Evolutionary conservation across 2,888 invertebrate species (phyloP).

Genomic region (Margaritifera margaritifera): DNA sequence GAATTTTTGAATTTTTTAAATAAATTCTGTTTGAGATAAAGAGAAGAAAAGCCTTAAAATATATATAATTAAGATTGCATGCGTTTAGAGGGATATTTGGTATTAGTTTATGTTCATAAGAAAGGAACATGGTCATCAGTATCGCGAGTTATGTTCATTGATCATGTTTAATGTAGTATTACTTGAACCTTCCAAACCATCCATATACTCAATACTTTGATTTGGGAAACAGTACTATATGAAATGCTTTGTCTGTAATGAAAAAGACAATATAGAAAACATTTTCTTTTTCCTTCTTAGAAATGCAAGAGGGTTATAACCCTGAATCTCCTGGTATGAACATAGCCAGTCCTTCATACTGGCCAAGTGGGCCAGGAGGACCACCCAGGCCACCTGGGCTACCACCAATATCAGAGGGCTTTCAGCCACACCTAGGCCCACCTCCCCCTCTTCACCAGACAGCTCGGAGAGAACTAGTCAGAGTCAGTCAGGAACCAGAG

Average conservation of each 20-base stretch:
- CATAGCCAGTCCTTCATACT: slow-evolving; percentile 45
- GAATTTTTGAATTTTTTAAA: too few species aligned
- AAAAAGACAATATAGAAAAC: not conserved
- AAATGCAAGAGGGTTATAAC: slow-evolving; percentile 76
- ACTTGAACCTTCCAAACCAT: too few species aligned
- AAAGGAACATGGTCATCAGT: too few species aligned
- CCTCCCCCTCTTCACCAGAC: slow-evolving; percentile 16
- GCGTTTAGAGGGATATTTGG: too few species aligned
- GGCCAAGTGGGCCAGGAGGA: slow-evolving; percentile 31
- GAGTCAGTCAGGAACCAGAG: too few species aligned
- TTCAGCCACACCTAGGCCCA: slow-evolving; percentile 7
- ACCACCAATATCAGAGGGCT: slow-evolving; percentile 34
- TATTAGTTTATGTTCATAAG: too few species aligned
- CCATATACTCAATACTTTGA: not conserved
- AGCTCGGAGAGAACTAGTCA: too few species aligned
- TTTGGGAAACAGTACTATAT: not conserved
- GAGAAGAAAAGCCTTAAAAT: too few species aligned
- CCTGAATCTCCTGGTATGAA: slow-evolving; percentile 83
- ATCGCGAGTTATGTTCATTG: too few species aligned
- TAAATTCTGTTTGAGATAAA: too few species aligned
- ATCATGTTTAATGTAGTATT: too few species aligned
- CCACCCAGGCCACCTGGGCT: slow-evolving; percentile 28
- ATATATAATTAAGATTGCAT: too few species aligned
- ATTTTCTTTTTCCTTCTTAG: slow-evolving; percentile 16
- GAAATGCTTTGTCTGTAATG: not conserved